Evolutionary conservation across 2,113 vertebrate genomes (phyloP), one percentile per base, ranked within the genome.

Genomic region (Toxotes chatareus): DNA sequence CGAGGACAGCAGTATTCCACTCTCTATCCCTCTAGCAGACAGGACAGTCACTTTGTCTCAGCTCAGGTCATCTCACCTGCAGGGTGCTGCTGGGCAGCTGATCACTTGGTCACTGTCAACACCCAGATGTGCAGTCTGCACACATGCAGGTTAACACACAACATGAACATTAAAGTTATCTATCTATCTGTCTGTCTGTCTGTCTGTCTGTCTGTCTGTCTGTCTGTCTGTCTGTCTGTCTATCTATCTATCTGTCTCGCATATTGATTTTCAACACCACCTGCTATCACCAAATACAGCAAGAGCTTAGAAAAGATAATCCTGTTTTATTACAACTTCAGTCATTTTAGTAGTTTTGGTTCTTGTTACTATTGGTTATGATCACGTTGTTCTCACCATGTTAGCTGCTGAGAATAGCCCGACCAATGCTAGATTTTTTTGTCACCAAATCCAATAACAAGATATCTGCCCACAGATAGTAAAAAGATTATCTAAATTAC

Each of bases 21-120:
- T 78, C 19, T 81, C 17, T 56, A 36, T 65, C 70, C 4, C 56
- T 73, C 60, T 38, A 55, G 36, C 76, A 83, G 79, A 89, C 59
- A 79, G 79, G 85, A 70, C 55, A 69, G 72, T 86, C 2, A 16
- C 74, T 84, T 0, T 1, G 72, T 82, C 81, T 84, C 72, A 63
- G 53, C 76, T 86, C 69, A 77, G 89, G 86, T 91, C 82, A 86
- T 79, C 76, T 88, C 82, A 84, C 86, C 88, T 85, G 80, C 80
- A 81, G 73, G 62, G 36, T 65, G 78, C 76, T 82, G 78, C 66
- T 53, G 53, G 31, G 70, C n/a, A 60, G 71, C 73, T 86, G 80
- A 77, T 80, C 79, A 61, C 71, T 80, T 56, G 70, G 67, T 88
- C 63, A 71, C 66, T 79, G 65, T 81, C 87, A 86, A 73, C 57